Evolutionary conservation across 35 echinoderm and acorn worm species (phyloP), one percentile per base, ranked within the genome.

Genomic region (Strongylocentrotus purpuratus): DNA sequence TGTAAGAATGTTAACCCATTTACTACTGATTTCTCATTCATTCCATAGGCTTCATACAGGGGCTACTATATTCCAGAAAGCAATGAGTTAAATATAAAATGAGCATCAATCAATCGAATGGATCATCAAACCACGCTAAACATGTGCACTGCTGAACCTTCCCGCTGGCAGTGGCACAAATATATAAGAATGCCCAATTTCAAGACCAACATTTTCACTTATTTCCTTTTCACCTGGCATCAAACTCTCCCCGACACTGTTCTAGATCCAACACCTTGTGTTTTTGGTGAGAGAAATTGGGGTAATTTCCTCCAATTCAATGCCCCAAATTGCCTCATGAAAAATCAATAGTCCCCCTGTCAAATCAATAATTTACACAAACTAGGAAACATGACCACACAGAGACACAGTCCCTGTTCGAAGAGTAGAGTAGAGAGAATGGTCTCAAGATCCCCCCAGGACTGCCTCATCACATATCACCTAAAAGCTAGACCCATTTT

Each of bases 241-340:
- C 22, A 78, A n/a, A 78, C 65, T 28, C 20, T 28, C 18, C 28
- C 65, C 25, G 5, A 78, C 65, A 78, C 65, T 78, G 65, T 78
- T n/a, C 65, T n/a, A 78, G 65, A 78, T 78, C 20, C 65, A 0
- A 15, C 3, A 78, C 65, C 20, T 78, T 78, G 65, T 78, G 65
- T 78, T 55, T 9, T 78, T 22, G 65, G 65, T 8, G 8, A 78
- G 65, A 78, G 20, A 78, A 78, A 78, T 78, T 78, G 65, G 65
- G 65, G 65, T 78, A 78, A 78, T 78, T 78, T 78, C 65, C 65
- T 78, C 65, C 65, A 78, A 78, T 78, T 78, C 65, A 78, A 78
- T 78, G 65, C 65, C 65, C 25, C 28, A 78, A 78, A 78, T 78
- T 78, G 65, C 65, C 65, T 78, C 65, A 78, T 78, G 65, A 78